Base-by-base conservation (phyloP, 92 coral and sea anemone genomes). In the Paragorgia papillata region DNA sequence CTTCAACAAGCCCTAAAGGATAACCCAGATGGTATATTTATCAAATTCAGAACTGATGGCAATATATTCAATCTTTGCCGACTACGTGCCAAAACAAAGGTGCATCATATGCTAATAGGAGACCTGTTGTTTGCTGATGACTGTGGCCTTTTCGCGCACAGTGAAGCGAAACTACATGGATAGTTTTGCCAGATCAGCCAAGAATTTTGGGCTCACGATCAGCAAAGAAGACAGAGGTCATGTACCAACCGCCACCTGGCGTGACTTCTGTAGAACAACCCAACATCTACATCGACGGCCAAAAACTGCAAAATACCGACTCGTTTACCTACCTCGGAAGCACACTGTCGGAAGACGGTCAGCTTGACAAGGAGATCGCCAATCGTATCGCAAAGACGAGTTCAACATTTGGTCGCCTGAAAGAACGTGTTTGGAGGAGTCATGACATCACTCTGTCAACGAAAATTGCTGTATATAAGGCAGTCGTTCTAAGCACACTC, bases 301-400 rank as follows among this genome's bases (percentile, higher is more conserved):
- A n/a, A 20, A 26, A 26, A 21, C 79, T 80, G 22, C 57, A 69
- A 2, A 4, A 3, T 24, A 69, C 59, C 7, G 69, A 80, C 1
- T n/a, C 14, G 31, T 55, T 54, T 31, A 66, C 56, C 8, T 83
- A 66, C 73, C 76, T 76, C 28, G 79, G 83, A 1, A 53, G 78
- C 28, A 59, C 53, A 56, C 59, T 76, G 55, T 66, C 79, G 9
- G 24, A 44, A 15, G 64, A 65, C 28, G 82, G 62, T 22, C 65
- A 31, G 3, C 20, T 43, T 0, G 71, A 51, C 51, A 66, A 56
- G 37, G 70, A 66, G n/a, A 29, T 41, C 1, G 62, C 66, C 62
- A 37, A 29, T 68, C 69, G 82, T 7, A 18, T 83, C 4, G 62
- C 83, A 14, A 82, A 74, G 53, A 43, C 78, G 9, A 71, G 78